Conservation (phyloP, 2,797 vertebrate genomes). For the Paedocypris micromegethes region DNA sequence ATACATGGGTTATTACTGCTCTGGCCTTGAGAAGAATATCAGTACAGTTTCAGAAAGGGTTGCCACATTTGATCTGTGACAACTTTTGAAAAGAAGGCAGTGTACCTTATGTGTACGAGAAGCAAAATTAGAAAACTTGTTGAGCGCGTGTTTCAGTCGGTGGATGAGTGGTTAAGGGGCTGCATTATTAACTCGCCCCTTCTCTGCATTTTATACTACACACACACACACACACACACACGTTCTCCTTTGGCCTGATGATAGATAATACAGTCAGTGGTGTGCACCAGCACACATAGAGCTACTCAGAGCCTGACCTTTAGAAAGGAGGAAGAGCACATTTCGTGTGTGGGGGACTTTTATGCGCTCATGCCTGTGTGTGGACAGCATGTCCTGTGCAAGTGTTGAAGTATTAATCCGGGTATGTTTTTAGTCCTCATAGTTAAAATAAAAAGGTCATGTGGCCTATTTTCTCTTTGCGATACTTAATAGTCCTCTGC, state of each 20-base stretch:
- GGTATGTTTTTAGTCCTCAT: slow-evolving; percentile 27
- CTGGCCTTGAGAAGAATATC: slow-evolving; percentile 69
- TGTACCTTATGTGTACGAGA: slow-evolving; percentile 58
- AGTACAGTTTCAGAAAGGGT: slow-evolving; percentile 65
- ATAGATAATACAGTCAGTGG: slow-evolving; percentile 74
- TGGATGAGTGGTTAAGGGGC: slow-evolving; percentile 50
- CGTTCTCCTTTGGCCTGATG: slow-evolving; percentile 57
- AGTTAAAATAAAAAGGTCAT: slow-evolving; percentile 36
- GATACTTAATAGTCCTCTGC: slow-evolving; percentile 25
- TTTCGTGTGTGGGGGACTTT: slow-evolving; percentile 11
- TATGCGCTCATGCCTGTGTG: slow-evolving; percentile 18
- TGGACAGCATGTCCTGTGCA: slow-evolving; percentile 15
- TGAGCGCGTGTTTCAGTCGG: slow-evolving; percentile 22
- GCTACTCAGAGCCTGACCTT: slow-evolving; percentile 54
- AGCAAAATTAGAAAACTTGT: slow-evolving; percentile 58
- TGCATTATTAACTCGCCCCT: slow-evolving; percentile 47
- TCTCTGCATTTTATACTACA: slow-evolving; percentile 41
- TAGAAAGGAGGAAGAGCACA: slow-evolving; percentile 42
- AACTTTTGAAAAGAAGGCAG: slow-evolving; percentile 62
- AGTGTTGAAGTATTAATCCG: slow-evolving; percentile 25
- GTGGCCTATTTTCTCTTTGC: slow-evolving; percentile 14
- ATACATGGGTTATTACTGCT: slow-evolving; percentile 48
- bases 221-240: slow-evolving; percentile 30
- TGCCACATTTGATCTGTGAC: slow-evolving; percentile 70
- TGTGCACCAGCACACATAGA: slow-evolving; percentile 74